Evolutionary conservation across 2,797 vertebrate genomes (phyloP).

Genomic region (Ptychobarbus kaznakovi): DNA sequence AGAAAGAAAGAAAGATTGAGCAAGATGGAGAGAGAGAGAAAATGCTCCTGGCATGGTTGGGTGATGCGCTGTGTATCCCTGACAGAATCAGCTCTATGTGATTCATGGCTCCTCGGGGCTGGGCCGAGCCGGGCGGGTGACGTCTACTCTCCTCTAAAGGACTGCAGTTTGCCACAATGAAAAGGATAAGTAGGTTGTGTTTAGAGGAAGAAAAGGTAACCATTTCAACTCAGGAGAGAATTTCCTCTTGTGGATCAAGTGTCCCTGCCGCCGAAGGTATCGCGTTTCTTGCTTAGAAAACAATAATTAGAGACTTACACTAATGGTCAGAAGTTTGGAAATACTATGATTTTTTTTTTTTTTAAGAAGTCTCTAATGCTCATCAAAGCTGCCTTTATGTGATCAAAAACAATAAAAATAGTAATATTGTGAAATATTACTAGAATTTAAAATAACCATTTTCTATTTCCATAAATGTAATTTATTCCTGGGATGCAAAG

Average conservation of each 20-base stretch:
- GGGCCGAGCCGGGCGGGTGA: conserved; percentile 18
- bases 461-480: neutral
- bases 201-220: conserved; percentile 49
- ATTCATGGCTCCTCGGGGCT: conserved; percentile 51
- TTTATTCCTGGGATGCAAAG: neutral
- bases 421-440: neutral
- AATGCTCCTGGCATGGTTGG: conserved; percentile 38
- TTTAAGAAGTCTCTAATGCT: neutral
- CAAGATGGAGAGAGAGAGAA: conserved; percentile 42
- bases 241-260: conserved; percentile 71
- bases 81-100: conserved; percentile 47
- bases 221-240: conserved; percentile 52
- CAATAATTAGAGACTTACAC: conserved; percentile 66
- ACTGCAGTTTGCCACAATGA: conserved; percentile 45
- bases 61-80: conserved; percentile 50
- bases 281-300: conserved; percentile 72
- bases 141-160: conserved; percentile 44
- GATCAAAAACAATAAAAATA: neutral
- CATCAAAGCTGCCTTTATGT: neutral
- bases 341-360: neutral
- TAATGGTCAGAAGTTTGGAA: neutral
- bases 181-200: conserved; percentile 38
- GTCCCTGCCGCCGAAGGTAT: conserved; percentile 72
- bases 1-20: conserved; percentile 48
- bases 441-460: neutral